Conservation (phyloP, 2,888 invertebrate species). For the Pyrrhosoma nymphula region DNA sequence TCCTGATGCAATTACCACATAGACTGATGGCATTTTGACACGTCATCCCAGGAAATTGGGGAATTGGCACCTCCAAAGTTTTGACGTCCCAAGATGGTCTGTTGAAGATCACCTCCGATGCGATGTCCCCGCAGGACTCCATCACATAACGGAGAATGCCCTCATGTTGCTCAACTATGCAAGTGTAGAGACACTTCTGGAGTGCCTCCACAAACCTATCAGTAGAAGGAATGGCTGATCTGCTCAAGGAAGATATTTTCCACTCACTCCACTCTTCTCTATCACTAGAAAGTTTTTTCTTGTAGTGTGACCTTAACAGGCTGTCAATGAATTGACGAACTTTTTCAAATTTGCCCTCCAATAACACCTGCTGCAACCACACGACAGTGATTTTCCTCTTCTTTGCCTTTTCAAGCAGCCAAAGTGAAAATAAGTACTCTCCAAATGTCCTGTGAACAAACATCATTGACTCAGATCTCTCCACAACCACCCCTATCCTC, state of each 20-base stretch:
- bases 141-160: neutral
- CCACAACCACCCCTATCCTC: neutral
- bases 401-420: neutral
- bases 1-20: neutral
- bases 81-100: neutral
- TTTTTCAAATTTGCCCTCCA: neutral
- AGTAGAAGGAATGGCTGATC: neutral
- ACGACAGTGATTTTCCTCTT: neutral
- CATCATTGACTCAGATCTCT: neutral
- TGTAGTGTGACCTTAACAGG: neutral
- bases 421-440: neutral
- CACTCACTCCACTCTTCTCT: neutral
- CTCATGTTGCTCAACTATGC: neutral
- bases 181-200: neutral
- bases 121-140: neutral
- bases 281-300: neutral
- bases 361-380: neutral
- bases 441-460: neutral
- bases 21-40: neutral
- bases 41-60: neutral
- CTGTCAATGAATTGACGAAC: neutral
- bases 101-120: neutral
- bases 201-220: neutral
- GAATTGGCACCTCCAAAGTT: neutral
- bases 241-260: neutral